A percentile compares a stretch with the other conserved stretches of the same genome.
Conservation (phyloP, 2,888 invertebrate genomes). For the Nemapogon koenigi region DNA sequence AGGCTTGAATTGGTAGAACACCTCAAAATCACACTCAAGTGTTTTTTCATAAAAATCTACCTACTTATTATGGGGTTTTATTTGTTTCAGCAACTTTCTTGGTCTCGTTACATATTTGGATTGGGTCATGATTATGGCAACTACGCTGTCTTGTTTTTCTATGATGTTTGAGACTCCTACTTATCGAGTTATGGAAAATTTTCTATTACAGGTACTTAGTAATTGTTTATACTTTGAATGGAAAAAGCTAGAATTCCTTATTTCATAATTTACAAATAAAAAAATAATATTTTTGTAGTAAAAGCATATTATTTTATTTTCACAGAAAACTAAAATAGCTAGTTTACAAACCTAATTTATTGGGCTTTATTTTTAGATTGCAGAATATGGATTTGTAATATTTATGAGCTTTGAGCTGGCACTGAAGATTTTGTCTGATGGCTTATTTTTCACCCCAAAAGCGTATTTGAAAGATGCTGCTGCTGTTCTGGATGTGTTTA, state of each 20-base stretch:
- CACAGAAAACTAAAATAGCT: no score
- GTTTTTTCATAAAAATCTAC: no score
- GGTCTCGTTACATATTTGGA: conserved; percentile 98
- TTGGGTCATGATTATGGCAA: conserved; percentile 99
- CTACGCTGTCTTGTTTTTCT: conserved; percentile 95
- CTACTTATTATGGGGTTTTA: no score
- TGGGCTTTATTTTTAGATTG: conserved; percentile 65
- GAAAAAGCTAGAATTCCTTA: background rate
- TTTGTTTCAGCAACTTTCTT: conserved; percentile 83
- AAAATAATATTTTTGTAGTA: no score
- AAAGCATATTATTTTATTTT: no score
- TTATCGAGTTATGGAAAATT: conserved; percentile 92
- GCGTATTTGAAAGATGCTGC: conserved; percentile 98
- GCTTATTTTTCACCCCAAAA: conserved; percentile 98
- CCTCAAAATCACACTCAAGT: no score
- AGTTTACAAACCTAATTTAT: no score
- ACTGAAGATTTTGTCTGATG: conserved; percentile 95
- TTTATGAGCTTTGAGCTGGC: conserved; percentile 97
- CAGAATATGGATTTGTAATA: conserved; percentile 97
- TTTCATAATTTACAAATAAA: background rate
- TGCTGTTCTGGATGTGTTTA: conserved; percentile 95
- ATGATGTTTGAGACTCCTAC: conserved; percentile 99
- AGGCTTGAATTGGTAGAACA: no score
- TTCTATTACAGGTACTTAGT: conserved; percentile 73
- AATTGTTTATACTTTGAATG: conserved; percentile 2